Evolutionary conservation across 2,888 invertebrate species (phyloP).

Genomic region (Drosophila silvestris): DNA sequence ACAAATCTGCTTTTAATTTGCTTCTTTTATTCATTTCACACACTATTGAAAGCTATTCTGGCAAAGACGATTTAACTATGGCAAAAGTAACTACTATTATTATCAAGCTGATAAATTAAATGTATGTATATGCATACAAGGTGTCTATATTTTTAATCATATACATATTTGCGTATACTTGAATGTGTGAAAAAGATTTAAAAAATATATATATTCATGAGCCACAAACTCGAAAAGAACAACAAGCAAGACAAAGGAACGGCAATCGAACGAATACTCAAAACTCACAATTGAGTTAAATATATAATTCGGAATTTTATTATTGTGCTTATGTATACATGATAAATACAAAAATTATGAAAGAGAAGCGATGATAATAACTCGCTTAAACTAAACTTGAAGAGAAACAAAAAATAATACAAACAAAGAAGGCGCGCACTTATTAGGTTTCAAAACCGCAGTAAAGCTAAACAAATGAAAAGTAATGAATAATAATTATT

Average conservation of each 20-base stretch:
- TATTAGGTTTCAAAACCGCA: conserved; percentile 72
- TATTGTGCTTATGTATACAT: conserved; percentile 14
- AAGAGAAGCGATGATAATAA: conserved; percentile 28
- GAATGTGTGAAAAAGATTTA: conserved; percentile 13
- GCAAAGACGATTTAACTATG: conserved; percentile 12
- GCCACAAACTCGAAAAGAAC: conserved; percentile 20
- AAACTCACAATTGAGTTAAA: conserved; percentile 22
- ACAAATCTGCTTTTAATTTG: not conserved
- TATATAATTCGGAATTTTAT: conserved; percentile 17
- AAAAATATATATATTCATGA: conserved; percentile 7
- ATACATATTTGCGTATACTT: conserved; percentile 32
- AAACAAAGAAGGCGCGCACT: conserved; percentile 49
- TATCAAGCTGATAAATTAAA: conserved; percentile 24
- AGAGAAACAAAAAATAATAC: conserved; percentile 11
- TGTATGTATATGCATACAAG: conserved; percentile 34
- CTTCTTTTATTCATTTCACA: not conserved
- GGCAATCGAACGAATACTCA: conserved; percentile 22
- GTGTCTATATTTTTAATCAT: conserved; percentile 60
- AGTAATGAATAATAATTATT: conserved; percentile 56
- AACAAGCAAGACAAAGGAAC: conserved; percentile 16
- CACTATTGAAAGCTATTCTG: not conserved
- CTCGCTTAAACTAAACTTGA: conserved; percentile 41
- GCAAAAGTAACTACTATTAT: conserved; percentile 17
- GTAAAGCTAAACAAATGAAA: conserved; percentile 53
- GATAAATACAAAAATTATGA: conserved; percentile 22